These are phyloP conservation scores for Cyphomyrmex costatus DNA, from an alignment of 1,140 invertebrate species.

Conservation along the genomic window DNA sequence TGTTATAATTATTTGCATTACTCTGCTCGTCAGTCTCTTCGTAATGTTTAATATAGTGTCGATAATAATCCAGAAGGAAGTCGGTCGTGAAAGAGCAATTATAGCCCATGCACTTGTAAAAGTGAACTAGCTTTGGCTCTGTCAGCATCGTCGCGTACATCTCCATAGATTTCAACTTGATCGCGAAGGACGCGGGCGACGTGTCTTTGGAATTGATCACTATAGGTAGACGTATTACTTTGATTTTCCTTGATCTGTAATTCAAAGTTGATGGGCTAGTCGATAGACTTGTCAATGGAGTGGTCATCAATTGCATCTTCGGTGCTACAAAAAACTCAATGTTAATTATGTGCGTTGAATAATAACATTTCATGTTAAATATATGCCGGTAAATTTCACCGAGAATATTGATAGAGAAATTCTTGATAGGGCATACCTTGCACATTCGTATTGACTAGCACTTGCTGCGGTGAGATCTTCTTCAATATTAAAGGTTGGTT, in stretches of 20 bases:
- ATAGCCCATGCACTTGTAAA: conserved; percentile 88
- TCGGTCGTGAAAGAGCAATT: conserved; percentile 87
- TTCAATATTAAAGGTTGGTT: conserved; percentile 80
- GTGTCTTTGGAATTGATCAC: conserved; percentile 68
- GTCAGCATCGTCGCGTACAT: conserved; percentile 81
- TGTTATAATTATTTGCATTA: conserved; percentile 76
- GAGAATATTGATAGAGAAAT: conserved; percentile 42
- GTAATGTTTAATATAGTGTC: conserved; percentile 85
- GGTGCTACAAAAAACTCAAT: conserved; percentile 43
- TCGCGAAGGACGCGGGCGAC: conserved; percentile 11
- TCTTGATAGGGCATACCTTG: conserved; percentile 71
- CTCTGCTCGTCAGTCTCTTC: conserved; percentile 29
- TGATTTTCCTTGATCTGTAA: conserved; percentile 70
- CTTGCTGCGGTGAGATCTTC: conserved; percentile 59
- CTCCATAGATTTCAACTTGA: conserved; percentile 77
- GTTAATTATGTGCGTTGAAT: not conserved
- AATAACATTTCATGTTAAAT: not conserved
- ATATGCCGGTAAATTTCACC: not conserved
- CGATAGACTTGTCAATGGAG: not conserved
- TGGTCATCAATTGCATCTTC: conserved; percentile 31
- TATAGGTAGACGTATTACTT: conserved; percentile 66
- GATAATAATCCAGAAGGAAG: not conserved
- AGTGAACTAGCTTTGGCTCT: conserved; percentile 79
- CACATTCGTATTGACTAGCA: conserved; percentile 51
- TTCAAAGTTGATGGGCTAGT: conserved; percentile 60